These are phyloP conservation scores for Bombus confusus DNA, from an alignment of 1,140 invertebrate genomes.

Conservation along the genomic window DNA sequence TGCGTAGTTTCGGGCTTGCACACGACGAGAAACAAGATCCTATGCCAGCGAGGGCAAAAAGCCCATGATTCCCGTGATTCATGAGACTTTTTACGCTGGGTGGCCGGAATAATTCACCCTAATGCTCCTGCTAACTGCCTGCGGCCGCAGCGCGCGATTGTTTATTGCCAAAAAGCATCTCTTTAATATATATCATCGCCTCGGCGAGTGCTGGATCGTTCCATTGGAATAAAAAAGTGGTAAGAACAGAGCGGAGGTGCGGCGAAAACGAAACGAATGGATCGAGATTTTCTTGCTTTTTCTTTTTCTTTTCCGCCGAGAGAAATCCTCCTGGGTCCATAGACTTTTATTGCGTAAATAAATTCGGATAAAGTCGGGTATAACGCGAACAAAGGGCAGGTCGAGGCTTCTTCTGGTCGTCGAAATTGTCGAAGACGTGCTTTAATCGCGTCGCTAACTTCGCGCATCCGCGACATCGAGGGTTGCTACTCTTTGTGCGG, in stretches of 20 bases:
- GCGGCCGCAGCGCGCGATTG: slow-evolving; percentile 73
- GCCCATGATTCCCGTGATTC: slow-evolving; percentile 77
- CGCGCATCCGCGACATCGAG: slow-evolving; percentile 11
- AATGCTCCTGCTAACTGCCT: slow-evolving; percentile 80
- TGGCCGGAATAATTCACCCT: slow-evolving; percentile 81
- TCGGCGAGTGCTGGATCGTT: slow-evolving; percentile 33
- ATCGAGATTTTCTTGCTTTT: slow-evolving; percentile 1
- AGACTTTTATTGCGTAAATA: background rate
- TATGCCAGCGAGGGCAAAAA: slow-evolving; percentile 65
- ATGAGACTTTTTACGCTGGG: slow-evolving; percentile 78
- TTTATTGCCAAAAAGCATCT: slow-evolving; percentile 78
- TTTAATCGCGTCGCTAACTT: slow-evolving; percentile 12
- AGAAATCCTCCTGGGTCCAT: background rate
- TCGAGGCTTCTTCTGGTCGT: background rate
- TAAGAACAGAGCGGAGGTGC: slow-evolving; percentile 32
- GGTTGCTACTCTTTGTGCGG: slow-evolving; percentile 21
- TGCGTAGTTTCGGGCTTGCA: background rate
- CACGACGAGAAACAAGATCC: slow-evolving; percentile 70
- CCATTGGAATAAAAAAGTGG: slow-evolving; percentile 49
- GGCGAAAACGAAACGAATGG: slow-evolving; percentile 38
- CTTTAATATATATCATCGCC: slow-evolving; percentile 72
- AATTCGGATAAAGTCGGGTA: background rate
- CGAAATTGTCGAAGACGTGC: background rate
- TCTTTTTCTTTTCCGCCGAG: background rate
- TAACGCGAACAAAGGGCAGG: background rate